Evolutionary conservation across 2,888 invertebrate species (phyloP).

Genomic region (Eueremaeus valkanovi): DNA sequence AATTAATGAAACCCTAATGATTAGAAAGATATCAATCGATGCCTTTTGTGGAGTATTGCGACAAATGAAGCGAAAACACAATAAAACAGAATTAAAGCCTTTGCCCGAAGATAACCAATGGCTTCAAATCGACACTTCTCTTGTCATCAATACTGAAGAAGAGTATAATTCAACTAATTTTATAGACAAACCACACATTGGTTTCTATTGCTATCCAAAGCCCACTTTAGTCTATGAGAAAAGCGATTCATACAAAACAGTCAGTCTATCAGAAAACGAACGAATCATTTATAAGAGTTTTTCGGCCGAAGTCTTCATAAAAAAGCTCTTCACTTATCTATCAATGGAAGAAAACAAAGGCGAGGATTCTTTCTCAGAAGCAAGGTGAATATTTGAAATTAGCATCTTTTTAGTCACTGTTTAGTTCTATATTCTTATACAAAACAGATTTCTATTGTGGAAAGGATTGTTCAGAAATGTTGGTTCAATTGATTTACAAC

Average conservation of each 20-base stretch:
- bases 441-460: conserved; percentile 69
- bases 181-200: conserved; percentile 63
- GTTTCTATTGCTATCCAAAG: conserved; percentile 57
- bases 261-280: conserved; percentile 64
- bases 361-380: conserved; percentile 70
- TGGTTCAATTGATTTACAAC: conserved; percentile 64
- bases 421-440: too few species aligned
- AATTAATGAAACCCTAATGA: conserved; percentile 72
- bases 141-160: conserved; percentile 61
- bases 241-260: conserved; percentile 50
- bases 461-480: conserved; percentile 73
- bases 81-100: conserved; percentile 61
- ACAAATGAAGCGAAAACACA: conserved; percentile 66
- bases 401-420: too few species aligned
- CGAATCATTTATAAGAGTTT: conserved; percentile 65
- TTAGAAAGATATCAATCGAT: conserved; percentile 66
- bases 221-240: conserved; percentile 60
- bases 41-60: conserved; percentile 63
- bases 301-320: conserved; percentile 62
- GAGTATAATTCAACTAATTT: conserved; percentile 71
- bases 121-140: conserved; percentile 65
- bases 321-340: conserved; percentile 66
- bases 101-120: conserved; percentile 54
- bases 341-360: conserved; percentile 82
- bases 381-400: too few species aligned